Percentiles rank a stretch among this genome's conserved stretches.
phyloP scores from a whole-genome alignment of 2,888 invertebrate genomes.

The Papilio elwesi region DNA sequence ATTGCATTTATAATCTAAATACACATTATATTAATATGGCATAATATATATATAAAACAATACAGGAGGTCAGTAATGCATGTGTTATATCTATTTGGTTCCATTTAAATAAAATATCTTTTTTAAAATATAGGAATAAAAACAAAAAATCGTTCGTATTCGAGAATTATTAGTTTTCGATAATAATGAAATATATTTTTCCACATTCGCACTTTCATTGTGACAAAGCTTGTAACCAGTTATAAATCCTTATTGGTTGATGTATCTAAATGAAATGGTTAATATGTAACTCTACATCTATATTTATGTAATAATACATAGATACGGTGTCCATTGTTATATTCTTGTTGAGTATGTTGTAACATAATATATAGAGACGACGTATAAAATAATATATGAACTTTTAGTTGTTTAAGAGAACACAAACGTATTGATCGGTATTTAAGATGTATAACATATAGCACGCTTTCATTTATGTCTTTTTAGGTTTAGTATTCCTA shows the following conservation, averaged over 20 bases:
- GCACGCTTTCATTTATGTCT: conserved; percentile 8
- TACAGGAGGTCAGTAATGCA: too few relatives aligned
- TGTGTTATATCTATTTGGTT: too few relatives aligned
- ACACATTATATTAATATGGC: conserved; percentile 8
- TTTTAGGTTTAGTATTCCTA: not conserved
- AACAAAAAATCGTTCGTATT: not conserved
- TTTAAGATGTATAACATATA: conserved; percentile 5
- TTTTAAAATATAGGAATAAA: not conserved
- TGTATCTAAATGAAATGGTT: conserved; percentile 9
- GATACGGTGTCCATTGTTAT: conserved; percentile 82
- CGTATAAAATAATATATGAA: conserved; percentile 41
- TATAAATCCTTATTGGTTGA: conserved; percentile 24
- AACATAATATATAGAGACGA: conserved; percentile 47
- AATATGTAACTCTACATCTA: conserved; percentile 45
- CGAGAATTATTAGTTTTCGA: not conserved
- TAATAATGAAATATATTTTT: not conserved
- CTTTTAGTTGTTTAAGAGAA: conserved; percentile 40
- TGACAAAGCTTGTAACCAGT: conserved; percentile 1
- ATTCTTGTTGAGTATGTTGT: conserved; percentile 83
- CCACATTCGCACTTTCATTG: not conserved
- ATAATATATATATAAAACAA: not conserved
- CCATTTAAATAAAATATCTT: not conserved
- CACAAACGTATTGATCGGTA: conserved; percentile 27
- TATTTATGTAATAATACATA: conserved; percentile 75
- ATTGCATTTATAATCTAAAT: conserved; percentile 40